phyloP scores from a whole-genome alignment of 2,113 vertebrate genomes.

The Anguilla rostrata region DNA sequence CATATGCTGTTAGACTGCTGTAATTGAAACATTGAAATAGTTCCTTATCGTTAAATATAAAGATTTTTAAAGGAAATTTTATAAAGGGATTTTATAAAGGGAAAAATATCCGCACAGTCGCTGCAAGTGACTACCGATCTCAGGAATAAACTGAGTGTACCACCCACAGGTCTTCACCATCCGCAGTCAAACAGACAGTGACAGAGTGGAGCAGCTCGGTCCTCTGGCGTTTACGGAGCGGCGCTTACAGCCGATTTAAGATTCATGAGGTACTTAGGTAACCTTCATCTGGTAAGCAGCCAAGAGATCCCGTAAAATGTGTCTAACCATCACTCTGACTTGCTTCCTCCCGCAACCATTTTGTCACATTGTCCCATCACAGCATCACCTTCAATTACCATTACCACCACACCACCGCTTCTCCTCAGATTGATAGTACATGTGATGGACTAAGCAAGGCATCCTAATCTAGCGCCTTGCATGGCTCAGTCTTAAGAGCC shows the following conservation, averaged over 20 bases:
- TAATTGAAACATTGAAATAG: too few relatives aligned
- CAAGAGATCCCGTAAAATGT: neutral
- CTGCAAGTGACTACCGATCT: neutral
- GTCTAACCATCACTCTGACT: neutral
- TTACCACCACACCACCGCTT: neutral
- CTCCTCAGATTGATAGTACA: neutral
- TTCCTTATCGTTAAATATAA: too few relatives aligned
- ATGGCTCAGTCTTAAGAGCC: neutral
- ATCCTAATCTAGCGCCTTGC: neutral
- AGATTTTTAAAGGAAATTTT: neutral
- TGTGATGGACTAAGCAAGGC: neutral
- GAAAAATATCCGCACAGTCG: neutral
- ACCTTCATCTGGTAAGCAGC: conserved; percentile 7
- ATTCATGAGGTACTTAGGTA: neutral
- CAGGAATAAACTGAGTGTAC: neutral
- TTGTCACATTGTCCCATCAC: neutral
- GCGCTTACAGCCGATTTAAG: neutral
- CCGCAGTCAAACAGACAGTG: neutral
- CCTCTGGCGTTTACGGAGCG: neutral
- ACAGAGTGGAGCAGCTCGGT: neutral
- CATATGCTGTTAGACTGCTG: too few relatives aligned
- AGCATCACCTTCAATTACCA: conserved; percentile 2
- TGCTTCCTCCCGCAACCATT: neutral
- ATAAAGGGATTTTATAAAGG: neutral
- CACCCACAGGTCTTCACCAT: neutral